Base-by-base conservation (phyloP, 2,888 invertebrate genomes). In the Dinocampus coccinellae region DNA sequence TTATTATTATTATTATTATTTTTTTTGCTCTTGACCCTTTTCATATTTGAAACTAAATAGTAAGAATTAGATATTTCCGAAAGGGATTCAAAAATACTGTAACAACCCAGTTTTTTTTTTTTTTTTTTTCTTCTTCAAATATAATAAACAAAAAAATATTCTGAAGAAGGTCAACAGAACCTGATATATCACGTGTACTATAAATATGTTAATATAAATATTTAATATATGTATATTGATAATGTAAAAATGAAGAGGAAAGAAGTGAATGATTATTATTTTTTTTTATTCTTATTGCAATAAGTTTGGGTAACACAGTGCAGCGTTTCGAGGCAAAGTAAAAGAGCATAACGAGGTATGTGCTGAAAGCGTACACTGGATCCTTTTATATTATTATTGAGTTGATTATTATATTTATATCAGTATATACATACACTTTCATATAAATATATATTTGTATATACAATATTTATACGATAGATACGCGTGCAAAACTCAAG, bases 321-420 rank as follows among this genome's bases (percentile, higher is more conserved):
- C n/a, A 24, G 24, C n/a, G 11, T 22, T 66, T 57, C 33, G 34
- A 34, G 53, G 36, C 39, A 57, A 73, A 81, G 78, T 81, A 83
- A 82, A 78, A 77, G 78, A 83, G 78, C 85, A 84, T 85, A 83
- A 85, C 83, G 83, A 84, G 80, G 81, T 80, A 82, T 84, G 84
- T 83, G 83, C 82, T 84, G 85, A 85, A 85, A 85, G 84, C 85
- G 85, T 84, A 83, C 66, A 80, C 82, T 75, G 76, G 77, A 78
- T 77, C 80, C 72, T 73, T 47, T 55, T 20, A 53, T 53, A n/a
- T n/a, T n/a, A n/a, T n/a, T n/a, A n/a, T n/a, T n/a, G n/a, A n/a
- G n/a, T n/a, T n/a, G n/a, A n/a, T n/a, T n/a, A n/a, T n/a, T n/a
- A n/a, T n/a, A n/a, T n/a, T n/a, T n/a, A n/a, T n/a, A n/a, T n/a